Evolutionary conservation across 2,797 vertebrate species (phyloP).

Genomic region (Acanthurus leucopareius): DNA sequence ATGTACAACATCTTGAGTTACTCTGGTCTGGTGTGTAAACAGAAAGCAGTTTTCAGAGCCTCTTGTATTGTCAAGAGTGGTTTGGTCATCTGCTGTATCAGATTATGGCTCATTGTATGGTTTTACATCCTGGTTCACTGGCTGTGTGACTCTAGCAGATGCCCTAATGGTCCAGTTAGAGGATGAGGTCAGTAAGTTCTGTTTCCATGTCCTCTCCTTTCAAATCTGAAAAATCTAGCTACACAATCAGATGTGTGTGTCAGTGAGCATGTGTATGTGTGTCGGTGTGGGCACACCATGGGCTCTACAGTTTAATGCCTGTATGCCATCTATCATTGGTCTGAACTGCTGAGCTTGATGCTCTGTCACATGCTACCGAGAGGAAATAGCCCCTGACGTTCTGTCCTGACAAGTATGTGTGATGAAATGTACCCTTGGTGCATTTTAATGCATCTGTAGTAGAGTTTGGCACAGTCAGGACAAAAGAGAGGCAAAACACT

Average conservation of each 20-base stretch:
- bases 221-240: slow-evolving; percentile 13
- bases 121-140: slow-evolving; percentile 45
- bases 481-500: slow-evolving; percentile 15
- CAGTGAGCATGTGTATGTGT: background rate
- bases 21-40: background rate
- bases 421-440: slow-evolving; percentile 68
- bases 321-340: slow-evolving; percentile 62
- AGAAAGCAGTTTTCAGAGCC: background rate
- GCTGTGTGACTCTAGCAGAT: slow-evolving; percentile 20
- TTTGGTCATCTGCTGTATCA: slow-evolving; percentile 30
- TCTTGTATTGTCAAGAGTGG: background rate
- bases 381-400: slow-evolving; percentile 70
- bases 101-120: slow-evolving; percentile 13
- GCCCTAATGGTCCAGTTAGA: slow-evolving; percentile 38
- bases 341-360: slow-evolving; percentile 71
- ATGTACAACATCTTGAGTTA: background rate
- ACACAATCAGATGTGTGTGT: background rate
- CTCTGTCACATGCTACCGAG: slow-evolving; percentile 59
- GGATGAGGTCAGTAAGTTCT: slow-evolving; percentile 35
- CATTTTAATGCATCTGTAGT: slow-evolving; percentile 54
- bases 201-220: slow-evolving; percentile 20
- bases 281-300: slow-evolving; percentile 12
- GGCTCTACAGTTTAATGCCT: slow-evolving; percentile 49
- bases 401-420: slow-evolving; percentile 66
- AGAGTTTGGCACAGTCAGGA: slow-evolving; percentile 13